A percentile compares a stretch with the other conserved stretches of the same genome.
These are phyloP conservation scores for Neria commutata DNA, from an alignment of 2,888 invertebrate species.

Conservation along the genomic window DNA sequence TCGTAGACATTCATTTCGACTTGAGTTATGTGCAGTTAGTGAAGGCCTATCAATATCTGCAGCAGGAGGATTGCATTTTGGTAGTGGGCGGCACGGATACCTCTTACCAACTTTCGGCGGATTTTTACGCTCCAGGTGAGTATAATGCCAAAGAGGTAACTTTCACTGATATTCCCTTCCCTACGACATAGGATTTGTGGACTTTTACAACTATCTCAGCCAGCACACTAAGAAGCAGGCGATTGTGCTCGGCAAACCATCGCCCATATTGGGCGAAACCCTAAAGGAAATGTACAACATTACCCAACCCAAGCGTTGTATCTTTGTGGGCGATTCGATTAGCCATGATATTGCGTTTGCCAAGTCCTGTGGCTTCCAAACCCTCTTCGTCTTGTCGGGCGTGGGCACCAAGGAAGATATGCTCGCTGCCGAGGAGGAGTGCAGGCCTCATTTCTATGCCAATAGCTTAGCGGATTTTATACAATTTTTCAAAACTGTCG, in stretches of 20 bases:
- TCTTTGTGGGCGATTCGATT: conserved; percentile 86
- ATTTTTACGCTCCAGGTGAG: conserved; percentile 51
- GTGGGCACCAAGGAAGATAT: conserved; percentile 45
- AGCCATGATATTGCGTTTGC: conserved; percentile 81
- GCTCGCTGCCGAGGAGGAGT: conserved; percentile 38
- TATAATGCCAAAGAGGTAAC: conserved; percentile 34
- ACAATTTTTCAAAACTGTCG: conserved; percentile 41
- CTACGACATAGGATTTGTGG: conserved; percentile 32
- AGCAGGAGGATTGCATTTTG: conserved; percentile 60
- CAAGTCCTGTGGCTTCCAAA: conserved; percentile 71
- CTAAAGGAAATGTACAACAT: conserved; percentile 60
- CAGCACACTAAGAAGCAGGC: conserved; percentile 55
- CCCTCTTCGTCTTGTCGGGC: conserved; percentile 73
- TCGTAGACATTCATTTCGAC: conserved; percentile 62
- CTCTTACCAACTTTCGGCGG: conserved; percentile 45
- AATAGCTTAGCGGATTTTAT: conserved; percentile 51
- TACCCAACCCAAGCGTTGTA: conserved; percentile 68
- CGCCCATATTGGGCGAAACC: conserved; percentile 53
- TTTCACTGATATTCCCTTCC: too few species aligned
- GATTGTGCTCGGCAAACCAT: conserved; percentile 62
- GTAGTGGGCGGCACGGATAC: conserved; percentile 59
- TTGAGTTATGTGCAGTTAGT: conserved; percentile 60
- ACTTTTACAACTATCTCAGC: conserved; percentile 34
- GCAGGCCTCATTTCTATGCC: conserved; percentile 52
- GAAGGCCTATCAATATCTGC: conserved; percentile 60